Conservation (phyloP, 1,140 invertebrate species). For the Drosophila littoralis region DNA sequence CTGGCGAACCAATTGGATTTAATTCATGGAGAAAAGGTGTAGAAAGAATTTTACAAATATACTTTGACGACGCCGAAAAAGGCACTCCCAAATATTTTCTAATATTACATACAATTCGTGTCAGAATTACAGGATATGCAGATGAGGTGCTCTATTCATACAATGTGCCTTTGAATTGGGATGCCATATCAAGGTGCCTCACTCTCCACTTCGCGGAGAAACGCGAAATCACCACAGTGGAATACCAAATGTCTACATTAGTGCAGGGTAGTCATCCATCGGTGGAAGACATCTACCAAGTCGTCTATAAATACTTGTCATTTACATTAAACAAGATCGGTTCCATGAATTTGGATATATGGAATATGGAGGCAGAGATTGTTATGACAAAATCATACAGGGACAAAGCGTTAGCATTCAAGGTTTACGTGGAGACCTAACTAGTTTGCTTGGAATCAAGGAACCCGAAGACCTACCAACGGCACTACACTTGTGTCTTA, state of each 20-base stretch:
- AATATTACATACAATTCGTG: conserved; percentile 31
- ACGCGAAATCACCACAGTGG: conserved; percentile 28
- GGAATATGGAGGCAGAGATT: conserved; percentile 16
- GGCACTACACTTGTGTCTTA: no score
- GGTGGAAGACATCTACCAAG: neutral
- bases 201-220: conserved; percentile 49
- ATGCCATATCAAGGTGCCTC: conserved; percentile 7
- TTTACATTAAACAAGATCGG: conserved; percentile 45
- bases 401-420: conserved; percentile 26
- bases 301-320: conserved; percentile 41
- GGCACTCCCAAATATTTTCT: conserved; percentile 45
- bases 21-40: conserved; percentile 14
- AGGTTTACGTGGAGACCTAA: conserved; percentile 27
- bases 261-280: conserved; percentile 17
- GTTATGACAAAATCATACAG: conserved; percentile 27
- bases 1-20: conserved; percentile 11
- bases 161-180: conserved; percentile 45
- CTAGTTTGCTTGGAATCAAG: conserved; percentile 22
- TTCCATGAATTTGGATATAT: conserved; percentile 36
- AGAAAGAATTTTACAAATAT: conserved; percentile 12
- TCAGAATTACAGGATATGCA: conserved; percentile 29
- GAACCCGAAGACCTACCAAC: conserved; percentile 30
- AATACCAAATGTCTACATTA: conserved; percentile 42
- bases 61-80: neutral
- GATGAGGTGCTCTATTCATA: conserved; percentile 44